These are phyloP conservation scores for Anthopleura sola DNA, from an alignment of 64 coral and sea anemone genomes.

Conservation along the genomic window DNA sequence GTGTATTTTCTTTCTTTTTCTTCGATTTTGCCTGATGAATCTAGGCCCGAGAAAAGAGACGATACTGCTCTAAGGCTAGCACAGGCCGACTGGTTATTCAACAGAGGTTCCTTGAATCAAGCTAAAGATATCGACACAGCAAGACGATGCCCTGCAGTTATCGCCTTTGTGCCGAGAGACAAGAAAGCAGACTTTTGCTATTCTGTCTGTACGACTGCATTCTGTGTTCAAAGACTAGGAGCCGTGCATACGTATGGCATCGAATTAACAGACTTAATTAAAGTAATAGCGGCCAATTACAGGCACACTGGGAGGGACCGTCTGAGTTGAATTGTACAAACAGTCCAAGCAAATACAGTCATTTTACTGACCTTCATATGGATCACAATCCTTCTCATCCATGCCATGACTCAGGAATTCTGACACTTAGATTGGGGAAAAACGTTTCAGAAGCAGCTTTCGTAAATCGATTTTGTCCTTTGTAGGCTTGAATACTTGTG, in stretches of 20 bases:
- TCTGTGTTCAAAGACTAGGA: slow-evolving; percentile 29
- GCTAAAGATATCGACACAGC: slow-evolving; percentile 14
- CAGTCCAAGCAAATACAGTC: slow-evolving; percentile 24
- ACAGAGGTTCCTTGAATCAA: neutral
- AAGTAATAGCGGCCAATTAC: slow-evolving; percentile 70
- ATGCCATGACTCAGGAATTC: neutral
- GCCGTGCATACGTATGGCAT: slow-evolving; percentile 30
- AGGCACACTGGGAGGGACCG: slow-evolving; percentile 51
- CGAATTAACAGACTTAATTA: slow-evolving; percentile 66
- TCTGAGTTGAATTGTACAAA: slow-evolving; percentile 41
- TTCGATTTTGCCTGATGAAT: neutral
- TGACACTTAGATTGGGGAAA: neutral
- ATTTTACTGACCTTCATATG: neutral
- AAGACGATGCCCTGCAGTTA: slow-evolving; percentile 17
- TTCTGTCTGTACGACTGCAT: slow-evolving; percentile 36
- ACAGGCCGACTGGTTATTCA: neutral
- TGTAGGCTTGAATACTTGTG: neutral
- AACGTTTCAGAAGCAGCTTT: neutral
- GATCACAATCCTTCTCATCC: neutral
- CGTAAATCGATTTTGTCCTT: neutral
- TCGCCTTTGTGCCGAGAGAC: slow-evolving; percentile 24
- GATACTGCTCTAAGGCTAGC: neutral
- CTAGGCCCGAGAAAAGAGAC: neutral
- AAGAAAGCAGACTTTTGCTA: slow-evolving; percentile 24
- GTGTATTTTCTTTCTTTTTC: neutral